Percentiles rank a stretch among this genome's conserved stretches.
Conservation (phyloP, 2,888 invertebrate species). For the Ophion obscuratus region DNA sequence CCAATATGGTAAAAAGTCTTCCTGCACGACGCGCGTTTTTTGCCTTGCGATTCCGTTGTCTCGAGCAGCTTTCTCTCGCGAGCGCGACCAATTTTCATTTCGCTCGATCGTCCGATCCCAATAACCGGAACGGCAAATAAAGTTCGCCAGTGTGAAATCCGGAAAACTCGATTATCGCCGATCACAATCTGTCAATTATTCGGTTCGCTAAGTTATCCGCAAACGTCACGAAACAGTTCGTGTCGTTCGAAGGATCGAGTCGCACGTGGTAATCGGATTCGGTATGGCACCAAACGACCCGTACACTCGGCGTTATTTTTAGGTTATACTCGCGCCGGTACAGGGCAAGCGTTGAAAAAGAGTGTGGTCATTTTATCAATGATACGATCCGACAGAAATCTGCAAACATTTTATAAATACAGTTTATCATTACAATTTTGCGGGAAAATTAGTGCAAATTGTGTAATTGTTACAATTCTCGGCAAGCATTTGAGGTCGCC, state of each 20-base stretch:
- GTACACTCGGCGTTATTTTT: conserved; percentile 2
- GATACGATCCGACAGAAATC: not conserved
- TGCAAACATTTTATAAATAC: too few relatives aligned
- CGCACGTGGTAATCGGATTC: conserved; percentile 2
- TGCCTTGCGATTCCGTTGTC: not conserved
- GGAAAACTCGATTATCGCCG: not conserved
- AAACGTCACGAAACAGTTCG: conserved; percentile 5
- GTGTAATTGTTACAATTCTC: too few relatives aligned
- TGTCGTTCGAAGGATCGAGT: not conserved
- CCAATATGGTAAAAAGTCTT: conserved; percentile 43
- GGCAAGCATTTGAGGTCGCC: too few relatives aligned
- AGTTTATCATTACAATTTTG: too few relatives aligned
- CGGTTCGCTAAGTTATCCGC: not conserved
- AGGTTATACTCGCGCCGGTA: conserved; percentile 32
- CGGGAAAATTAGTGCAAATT: too few relatives aligned
- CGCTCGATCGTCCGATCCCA: not conserved
- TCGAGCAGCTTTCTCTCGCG: conserved; percentile 34
- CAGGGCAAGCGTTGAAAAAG: not conserved
- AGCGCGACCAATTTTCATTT: conserved; percentile 11
- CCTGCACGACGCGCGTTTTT: not conserved
- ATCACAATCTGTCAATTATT: conserved; percentile 22
- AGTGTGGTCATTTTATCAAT: not conserved
- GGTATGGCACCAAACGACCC: too few relatives aligned
- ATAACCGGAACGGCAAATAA: conserved; percentile 4
- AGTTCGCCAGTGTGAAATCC: conserved; percentile 8